These are phyloP conservation scores for Crotalus tigris DNA, from an alignment of 2,113 vertebrate genomes.

Conservation along the genomic window DNA sequence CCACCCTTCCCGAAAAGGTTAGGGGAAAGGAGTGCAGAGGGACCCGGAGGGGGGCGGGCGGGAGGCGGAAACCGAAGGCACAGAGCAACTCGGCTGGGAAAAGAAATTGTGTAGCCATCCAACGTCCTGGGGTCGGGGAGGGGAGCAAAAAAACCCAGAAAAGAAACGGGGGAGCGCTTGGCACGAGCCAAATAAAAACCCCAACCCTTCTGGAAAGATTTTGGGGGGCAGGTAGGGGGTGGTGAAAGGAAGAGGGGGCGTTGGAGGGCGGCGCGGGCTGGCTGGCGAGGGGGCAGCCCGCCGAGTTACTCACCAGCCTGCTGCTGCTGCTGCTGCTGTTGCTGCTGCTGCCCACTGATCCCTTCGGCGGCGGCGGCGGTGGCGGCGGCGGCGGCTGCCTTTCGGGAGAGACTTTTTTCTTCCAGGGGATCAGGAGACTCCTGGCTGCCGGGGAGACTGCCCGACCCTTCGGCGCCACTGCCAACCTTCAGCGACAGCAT, in stretches of 20 bases:
- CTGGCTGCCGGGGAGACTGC: conserved; percentile 67
- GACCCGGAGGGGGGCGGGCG: not conserved
- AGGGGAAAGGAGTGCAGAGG: not conserved
- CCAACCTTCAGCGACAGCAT: conserved; percentile 78
- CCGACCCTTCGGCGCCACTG: conserved; percentile 72
- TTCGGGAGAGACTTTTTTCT: conserved; percentile 37
- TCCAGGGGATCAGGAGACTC: conserved; percentile 43
- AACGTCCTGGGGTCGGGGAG: not conserved
- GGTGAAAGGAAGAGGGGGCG: not conserved
- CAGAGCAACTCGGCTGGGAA: not conserved
- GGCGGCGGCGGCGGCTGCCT: conserved; percentile 5
- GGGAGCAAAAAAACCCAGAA: not conserved
- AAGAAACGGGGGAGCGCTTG: not conserved
- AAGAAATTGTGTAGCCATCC: not conserved
- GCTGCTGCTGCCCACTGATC: conserved; percentile 32
- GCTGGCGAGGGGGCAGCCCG: no score
- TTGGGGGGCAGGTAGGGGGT: not conserved
- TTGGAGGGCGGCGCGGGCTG: not conserved
- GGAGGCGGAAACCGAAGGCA: not conserved
- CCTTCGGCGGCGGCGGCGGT: conserved; percentile 22
- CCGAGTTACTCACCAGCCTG: conserved; percentile 52
- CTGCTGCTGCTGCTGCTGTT: conserved; percentile 44
- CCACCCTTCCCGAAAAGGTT: not conserved
- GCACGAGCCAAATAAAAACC: not conserved
- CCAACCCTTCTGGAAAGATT: not conserved